A percentile compares a stretch with the other conserved stretches of the same genome.
phyloP scores from a whole-genome alignment of 2,888 invertebrate species.

The Petrolisthes cinctipes region DNA sequence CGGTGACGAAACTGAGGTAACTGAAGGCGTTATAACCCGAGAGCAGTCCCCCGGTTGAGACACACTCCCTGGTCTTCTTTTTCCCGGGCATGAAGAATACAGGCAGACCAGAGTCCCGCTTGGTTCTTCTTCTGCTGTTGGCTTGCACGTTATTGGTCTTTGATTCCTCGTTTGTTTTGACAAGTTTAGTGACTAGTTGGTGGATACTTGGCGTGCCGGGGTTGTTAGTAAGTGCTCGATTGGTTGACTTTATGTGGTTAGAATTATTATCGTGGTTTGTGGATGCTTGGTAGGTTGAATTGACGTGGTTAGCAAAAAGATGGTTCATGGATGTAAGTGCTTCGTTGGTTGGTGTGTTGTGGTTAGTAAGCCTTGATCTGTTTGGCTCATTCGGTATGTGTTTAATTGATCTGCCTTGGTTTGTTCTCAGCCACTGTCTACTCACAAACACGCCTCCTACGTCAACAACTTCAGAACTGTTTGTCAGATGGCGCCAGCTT shows the following conservation, averaged over 20 bases:
- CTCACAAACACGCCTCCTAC: constrained; percentile 12
- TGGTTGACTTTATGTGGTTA: not conserved
- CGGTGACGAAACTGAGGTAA: constrained; percentile 56
- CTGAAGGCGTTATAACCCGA: constrained; percentile 50
- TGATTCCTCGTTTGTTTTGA: too few relatives aligned
- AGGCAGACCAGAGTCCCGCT: not conserved
- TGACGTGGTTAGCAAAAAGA: not conserved
- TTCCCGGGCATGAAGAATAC: constrained; percentile 52
- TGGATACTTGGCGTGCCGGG: too few relatives aligned
- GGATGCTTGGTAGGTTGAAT: not conserved
- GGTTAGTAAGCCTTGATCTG: too few relatives aligned
- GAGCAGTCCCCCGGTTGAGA: constrained; percentile 29
- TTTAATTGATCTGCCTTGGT: too few relatives aligned
- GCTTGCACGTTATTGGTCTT: not conserved
- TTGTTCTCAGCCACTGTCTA: not conserved
- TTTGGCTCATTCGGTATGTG: too few relatives aligned
- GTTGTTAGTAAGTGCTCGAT: not conserved
- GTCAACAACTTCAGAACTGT: not conserved
- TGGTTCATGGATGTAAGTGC: not conserved
- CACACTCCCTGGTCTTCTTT: constrained; percentile 45
- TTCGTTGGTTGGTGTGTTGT: not conserved
- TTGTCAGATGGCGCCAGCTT: constrained; percentile 27
- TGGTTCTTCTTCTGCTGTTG: not conserved
- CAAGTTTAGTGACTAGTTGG: not conserved
- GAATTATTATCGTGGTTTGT: not conserved